These are phyloP conservation scores for Danio kyathit DNA, from an alignment of 2,797 vertebrate genomes.

Conservation along the genomic window DNA sequence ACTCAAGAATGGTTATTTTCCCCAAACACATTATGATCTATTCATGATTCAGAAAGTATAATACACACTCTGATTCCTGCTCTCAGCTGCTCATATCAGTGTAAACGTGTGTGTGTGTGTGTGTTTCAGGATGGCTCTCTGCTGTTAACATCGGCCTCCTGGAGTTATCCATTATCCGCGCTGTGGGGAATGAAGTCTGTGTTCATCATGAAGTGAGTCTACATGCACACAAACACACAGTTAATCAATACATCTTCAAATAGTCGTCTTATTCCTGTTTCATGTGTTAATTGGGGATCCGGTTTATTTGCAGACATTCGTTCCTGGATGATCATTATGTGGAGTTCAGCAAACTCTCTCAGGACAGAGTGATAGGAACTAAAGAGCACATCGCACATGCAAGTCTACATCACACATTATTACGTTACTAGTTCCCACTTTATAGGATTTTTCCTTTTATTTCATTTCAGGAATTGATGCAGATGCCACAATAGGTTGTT, in stretches of 20 bases:
- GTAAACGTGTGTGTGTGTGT: not conserved
- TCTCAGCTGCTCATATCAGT: no score
- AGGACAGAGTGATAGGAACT: conserved; percentile 97
- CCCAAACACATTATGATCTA: no score
- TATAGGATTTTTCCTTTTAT: no score
- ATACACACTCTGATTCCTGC: no score
- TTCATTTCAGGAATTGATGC: no score
- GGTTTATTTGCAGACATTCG: conserved; percentile 86
- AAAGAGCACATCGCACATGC: conserved; percentile 96
- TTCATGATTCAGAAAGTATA: no score
- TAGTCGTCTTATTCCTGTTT: conserved; percentile 1
- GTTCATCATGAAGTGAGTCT: conserved; percentile 98
- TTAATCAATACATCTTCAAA: not conserved
- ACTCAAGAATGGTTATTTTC: no score
- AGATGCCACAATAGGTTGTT: no score
- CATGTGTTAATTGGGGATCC: conserved; percentile 25
- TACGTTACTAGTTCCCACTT: no score
- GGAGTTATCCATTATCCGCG: conserved; percentile 96
- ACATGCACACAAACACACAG: not conserved
- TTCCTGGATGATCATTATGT: conserved; percentile 98
- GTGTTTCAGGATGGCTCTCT: conserved; percentile 91
- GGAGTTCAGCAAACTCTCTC: conserved; percentile 99
- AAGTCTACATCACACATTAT: conserved; percentile 62
- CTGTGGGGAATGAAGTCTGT: conserved; percentile 99
- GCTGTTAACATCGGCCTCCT: conserved; percentile 94